These are phyloP conservation scores for Cataglyphis livida DNA, from an alignment of 2,888 invertebrate genomes.

Conservation along the genomic window DNA sequence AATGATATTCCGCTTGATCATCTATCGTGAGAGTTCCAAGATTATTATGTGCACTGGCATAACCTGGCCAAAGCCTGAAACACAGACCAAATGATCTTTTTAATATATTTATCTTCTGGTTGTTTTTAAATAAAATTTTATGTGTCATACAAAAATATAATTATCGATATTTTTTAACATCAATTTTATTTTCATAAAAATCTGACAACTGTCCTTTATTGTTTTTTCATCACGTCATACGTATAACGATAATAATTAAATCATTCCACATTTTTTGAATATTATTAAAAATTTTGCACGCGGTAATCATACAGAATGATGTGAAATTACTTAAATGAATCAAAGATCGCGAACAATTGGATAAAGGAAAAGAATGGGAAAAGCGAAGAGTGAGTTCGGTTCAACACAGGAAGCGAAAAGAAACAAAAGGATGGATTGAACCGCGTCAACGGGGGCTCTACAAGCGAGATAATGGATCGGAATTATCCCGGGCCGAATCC, in stretches of 20 bases:
- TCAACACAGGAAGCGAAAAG: slow-evolving; percentile 40
- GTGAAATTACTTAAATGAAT: slow-evolving; percentile 45
- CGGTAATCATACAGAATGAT: neutral
- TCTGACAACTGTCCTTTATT: neutral
- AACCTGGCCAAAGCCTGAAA: slow-evolving; percentile 92
- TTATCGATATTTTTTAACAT: neutral
- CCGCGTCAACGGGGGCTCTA: slow-evolving; percentile 37
- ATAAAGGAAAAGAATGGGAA: slow-evolving; percentile 37
- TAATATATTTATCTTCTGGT: too few relatives aligned
- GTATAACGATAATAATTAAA: neutral
- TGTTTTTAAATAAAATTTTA: neutral
- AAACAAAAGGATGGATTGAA: slow-evolving; percentile 47
- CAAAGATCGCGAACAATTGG: slow-evolving; percentile 39
- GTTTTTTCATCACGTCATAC: neutral
- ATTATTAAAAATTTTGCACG: neutral
- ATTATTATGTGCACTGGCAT: slow-evolving; percentile 95
- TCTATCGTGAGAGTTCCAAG: slow-evolving; percentile 92
- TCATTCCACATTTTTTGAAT: neutral
- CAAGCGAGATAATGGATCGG: slow-evolving; percentile 62
- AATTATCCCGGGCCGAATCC: slow-evolving; percentile 64
- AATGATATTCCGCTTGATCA: slow-evolving; percentile 91
- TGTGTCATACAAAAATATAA: neutral
- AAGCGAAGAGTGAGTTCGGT: slow-evolving; percentile 20
- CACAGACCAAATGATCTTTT: slow-evolving; percentile 24
- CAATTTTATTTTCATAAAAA: neutral